Percentiles rank a stretch among this genome's conserved stretches.
Conservation (phyloP, 2,113 vertebrate species). For the Balaenoptera acutorostrata region DNA sequence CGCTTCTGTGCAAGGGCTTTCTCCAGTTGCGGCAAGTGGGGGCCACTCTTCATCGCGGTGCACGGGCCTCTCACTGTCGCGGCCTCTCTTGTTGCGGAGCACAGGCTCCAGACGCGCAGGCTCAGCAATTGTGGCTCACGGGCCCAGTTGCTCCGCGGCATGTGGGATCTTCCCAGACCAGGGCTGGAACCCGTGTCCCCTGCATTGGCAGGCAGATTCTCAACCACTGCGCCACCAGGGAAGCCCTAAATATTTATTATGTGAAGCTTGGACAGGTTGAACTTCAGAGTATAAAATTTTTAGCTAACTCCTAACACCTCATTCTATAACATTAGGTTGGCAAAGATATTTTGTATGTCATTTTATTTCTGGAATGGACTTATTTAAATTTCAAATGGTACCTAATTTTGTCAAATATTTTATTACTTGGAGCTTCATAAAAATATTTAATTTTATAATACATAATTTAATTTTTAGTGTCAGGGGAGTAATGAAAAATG, state of each 20-base stretch:
- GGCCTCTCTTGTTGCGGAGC: no score
- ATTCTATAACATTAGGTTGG: background rate
- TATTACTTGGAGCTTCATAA: background rate
- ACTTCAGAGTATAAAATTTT: constrained; percentile 6
- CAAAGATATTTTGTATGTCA: constrained; percentile 23
- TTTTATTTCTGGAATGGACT: background rate
- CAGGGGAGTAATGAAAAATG: background rate
- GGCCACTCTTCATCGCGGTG: no score
- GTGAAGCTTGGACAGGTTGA: background rate
- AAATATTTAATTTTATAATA: constrained; percentile 3
- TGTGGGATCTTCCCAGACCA: no score
- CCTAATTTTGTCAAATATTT: background rate
- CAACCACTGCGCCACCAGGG: no score
- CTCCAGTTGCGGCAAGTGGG: no score
- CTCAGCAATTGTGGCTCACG: no score
- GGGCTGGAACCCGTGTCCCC: no score
- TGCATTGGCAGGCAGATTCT: no score
- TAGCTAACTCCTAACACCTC: background rate
- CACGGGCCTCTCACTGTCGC: no score
- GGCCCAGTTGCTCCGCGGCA: no score
- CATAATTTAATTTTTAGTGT: background rate
- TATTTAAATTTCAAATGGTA: constrained; percentile 17
- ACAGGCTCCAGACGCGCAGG: no score
- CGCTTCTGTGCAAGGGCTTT: no score
- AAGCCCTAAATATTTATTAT: background rate